Evolutionary conservation across 2,113 vertebrate species (phyloP).

Genomic region (Alces alces): DNA sequence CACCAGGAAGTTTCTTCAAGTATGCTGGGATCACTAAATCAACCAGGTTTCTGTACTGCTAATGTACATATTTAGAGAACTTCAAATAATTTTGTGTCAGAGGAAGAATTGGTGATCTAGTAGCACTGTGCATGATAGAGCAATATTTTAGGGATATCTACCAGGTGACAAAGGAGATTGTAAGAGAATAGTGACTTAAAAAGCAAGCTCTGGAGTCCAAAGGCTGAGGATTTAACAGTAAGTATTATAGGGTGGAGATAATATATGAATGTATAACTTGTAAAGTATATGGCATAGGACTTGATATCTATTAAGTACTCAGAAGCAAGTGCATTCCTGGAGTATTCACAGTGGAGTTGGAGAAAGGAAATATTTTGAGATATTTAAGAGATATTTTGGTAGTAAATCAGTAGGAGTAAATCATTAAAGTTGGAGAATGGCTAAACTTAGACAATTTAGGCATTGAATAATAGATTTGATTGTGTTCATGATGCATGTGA

Average conservation of each 20-base stretch:
- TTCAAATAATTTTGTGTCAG: neutral
- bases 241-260: neutral
- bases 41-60: neutral
- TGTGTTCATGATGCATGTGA: neutral
- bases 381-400: neutral
- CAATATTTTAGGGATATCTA: neutral
- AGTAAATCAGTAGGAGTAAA: neutral
- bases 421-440: neutral
- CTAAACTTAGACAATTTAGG: neutral
- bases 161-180: neutral
- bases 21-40: neutral
- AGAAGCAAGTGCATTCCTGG: neutral
- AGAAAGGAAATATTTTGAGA: neutral
- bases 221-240: neutral
- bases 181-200: neutral
- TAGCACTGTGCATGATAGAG: neutral
- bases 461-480: neutral
- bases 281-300: neutral
- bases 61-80: neutral
- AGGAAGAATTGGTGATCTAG: neutral
- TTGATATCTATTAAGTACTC: neutral
- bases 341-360: neutral
- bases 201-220: neutral
- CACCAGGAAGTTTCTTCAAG: neutral
- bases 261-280: neutral